These are phyloP conservation scores for Merluccius polli DNA, from an alignment of 2,797 vertebrate species.

Conservation along the genomic window DNA sequence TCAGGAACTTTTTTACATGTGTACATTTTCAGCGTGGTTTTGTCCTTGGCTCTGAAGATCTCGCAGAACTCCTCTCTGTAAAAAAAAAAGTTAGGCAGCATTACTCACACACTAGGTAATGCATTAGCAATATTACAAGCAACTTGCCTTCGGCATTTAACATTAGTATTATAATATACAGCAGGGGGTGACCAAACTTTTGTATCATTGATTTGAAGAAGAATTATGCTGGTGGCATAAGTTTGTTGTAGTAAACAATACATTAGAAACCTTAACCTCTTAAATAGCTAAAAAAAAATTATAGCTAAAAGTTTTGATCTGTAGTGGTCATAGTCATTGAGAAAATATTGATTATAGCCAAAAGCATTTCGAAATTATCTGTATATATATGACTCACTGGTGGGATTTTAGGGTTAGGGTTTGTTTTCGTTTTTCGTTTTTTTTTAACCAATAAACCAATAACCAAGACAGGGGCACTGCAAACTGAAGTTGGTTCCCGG, in stretches of 20 bases:
- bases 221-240: too few species aligned
- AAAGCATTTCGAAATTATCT: too few species aligned
- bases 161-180: background rate
- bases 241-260: too few species aligned
- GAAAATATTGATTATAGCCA: too few species aligned
- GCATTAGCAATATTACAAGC: background rate
- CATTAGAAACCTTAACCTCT: too few species aligned
- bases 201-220: background rate
- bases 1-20: conserved; percentile 98
- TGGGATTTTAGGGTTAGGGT: too few species aligned
- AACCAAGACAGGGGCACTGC: background rate
- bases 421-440: too few species aligned
- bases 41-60: conserved; percentile 97
- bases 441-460: too few species aligned
- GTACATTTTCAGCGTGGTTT: conserved; percentile 89
- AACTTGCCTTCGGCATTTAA: background rate
- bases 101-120: background rate
- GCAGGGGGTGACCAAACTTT: background rate
- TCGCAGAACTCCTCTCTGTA: conserved; percentile 97
- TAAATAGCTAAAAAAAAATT: too few species aligned
- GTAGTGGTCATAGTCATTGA: too few species aligned
- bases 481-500: background rate
- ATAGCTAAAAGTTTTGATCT: too few species aligned
- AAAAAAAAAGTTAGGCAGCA: conserved; percentile 13
- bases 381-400: too few species aligned